These are phyloP conservation scores for Drosophila navojoa DNA, from an alignment of 1,140 invertebrate species.

Conservation along the genomic window DNA sequence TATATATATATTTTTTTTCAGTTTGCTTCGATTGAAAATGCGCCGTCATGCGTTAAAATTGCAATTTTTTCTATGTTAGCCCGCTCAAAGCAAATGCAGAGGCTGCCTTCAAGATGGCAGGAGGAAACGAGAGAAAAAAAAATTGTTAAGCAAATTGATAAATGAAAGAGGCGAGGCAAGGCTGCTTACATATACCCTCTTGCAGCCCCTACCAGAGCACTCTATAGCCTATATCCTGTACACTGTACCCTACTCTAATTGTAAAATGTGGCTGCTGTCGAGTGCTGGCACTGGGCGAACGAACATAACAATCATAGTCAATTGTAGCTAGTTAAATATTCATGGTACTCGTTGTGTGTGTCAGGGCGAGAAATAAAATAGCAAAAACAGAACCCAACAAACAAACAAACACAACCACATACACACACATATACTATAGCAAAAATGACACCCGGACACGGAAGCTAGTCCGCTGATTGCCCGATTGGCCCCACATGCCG, in stretches of 20 bases:
- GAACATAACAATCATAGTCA: slow-evolving; percentile 77
- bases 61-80: slow-evolving; percentile 55
- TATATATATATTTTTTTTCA: background rate
- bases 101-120: slow-evolving; percentile 1
- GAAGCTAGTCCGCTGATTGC: slow-evolving; percentile 40
- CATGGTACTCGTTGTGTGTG: slow-evolving; percentile 37
- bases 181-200: slow-evolving; percentile 1
- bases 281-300: slow-evolving; percentile 24
- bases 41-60: slow-evolving; percentile 77
- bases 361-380: slow-evolving; percentile 69
- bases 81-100: slow-evolving; percentile 31
- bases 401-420: no score
- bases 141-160: slow-evolving; percentile 69
- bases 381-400: slow-evolving; percentile 45
- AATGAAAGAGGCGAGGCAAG: slow-evolving; percentile 49
- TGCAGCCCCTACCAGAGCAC: background rate
- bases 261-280: slow-evolving; percentile 51
- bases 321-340: slow-evolving; percentile 77
- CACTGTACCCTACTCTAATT: slow-evolving; percentile 50
- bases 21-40: slow-evolving; percentile 64
- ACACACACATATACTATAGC: background rate
- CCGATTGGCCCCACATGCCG: slow-evolving; percentile 68
- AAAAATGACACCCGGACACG: slow-evolving; percentile 45
- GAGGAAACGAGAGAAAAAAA: background rate
- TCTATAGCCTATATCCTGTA: no score